Conservation (phyloP, 2,797 vertebrate genomes). For the Anguilla obscura region DNA sequence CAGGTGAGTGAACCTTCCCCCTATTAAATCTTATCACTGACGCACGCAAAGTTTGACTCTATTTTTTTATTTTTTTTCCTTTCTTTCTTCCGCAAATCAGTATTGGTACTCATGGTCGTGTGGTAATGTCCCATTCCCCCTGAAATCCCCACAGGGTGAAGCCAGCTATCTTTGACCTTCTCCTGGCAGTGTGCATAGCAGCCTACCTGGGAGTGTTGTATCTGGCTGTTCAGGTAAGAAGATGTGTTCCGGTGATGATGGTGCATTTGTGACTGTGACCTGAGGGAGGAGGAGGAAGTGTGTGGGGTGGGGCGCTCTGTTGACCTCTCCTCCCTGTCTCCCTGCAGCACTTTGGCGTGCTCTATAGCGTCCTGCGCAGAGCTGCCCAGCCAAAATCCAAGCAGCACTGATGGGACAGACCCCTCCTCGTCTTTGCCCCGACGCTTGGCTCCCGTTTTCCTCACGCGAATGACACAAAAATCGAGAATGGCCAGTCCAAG, state of each 20-base stretch:
- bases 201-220: slow-evolving; percentile 93
- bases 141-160: slow-evolving; percentile 80
- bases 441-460: slow-evolving; percentile 24
- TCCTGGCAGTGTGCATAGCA: slow-evolving; percentile 92
- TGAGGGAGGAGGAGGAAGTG: neutral
- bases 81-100: neutral
- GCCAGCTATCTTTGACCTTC: slow-evolving; percentile 95
- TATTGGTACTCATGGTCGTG: neutral
- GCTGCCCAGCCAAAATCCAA: slow-evolving; percentile 86
- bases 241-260: neutral
- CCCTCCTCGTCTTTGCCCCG: neutral
- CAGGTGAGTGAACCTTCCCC: slow-evolving; percentile 70
- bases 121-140: neutral
- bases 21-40: neutral
- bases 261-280: neutral
- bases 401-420: slow-evolving; percentile 71
- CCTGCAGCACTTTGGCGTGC: slow-evolving; percentile 86
- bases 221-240: slow-evolving; percentile 86
- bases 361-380: slow-evolving; percentile 86
- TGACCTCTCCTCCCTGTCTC: slow-evolving; percentile 17
- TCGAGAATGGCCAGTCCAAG: slow-evolving; percentile 37
- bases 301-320: neutral
- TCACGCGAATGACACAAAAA: slow-evolving; percentile 41
- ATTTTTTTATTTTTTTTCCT: neutral
- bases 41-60: neutral